These are phyloP conservation scores for Tipula vernalis DNA, from an alignment of 2,888 invertebrate genomes.

Conservation along the genomic window DNA sequence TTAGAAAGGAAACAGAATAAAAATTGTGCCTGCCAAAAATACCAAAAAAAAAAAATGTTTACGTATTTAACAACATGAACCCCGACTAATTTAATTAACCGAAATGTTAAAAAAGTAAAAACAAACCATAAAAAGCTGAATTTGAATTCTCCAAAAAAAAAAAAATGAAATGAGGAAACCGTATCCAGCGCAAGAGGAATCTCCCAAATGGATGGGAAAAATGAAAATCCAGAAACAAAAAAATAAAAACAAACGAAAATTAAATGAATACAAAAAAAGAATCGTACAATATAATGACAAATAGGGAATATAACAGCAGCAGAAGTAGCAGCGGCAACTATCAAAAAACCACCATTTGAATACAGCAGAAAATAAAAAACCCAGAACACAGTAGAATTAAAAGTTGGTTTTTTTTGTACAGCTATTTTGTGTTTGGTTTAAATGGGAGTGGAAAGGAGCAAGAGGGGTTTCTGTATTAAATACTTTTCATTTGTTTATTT, in stretches of 20 bases:
- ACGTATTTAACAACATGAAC: neutral
- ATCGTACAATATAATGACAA: neutral
- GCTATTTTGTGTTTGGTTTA: neutral
- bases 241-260: neutral
- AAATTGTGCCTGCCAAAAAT: neutral
- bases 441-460: neutral
- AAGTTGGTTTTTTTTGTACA: neutral
- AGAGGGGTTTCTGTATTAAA: neutral
- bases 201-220: neutral
- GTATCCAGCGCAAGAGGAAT: neutral
- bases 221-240: neutral
- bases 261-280: neutral
- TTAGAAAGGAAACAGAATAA: neutral
- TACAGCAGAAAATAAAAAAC: neutral
- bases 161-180: neutral
- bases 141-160: neutral
- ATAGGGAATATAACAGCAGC: neutral
- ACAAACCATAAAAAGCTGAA: neutral
- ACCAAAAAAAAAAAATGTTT: neutral
- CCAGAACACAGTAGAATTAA: neutral
- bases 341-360: neutral
- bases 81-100: neutral
- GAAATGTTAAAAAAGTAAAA: neutral
- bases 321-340: neutral
- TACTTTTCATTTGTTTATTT: neutral